A percentile compares a stretch with the other conserved stretches of the same genome.
phyloP scores from a whole-genome alignment of 1,140 invertebrate genomes.

The Aphelenchoides avenae region DNA sequence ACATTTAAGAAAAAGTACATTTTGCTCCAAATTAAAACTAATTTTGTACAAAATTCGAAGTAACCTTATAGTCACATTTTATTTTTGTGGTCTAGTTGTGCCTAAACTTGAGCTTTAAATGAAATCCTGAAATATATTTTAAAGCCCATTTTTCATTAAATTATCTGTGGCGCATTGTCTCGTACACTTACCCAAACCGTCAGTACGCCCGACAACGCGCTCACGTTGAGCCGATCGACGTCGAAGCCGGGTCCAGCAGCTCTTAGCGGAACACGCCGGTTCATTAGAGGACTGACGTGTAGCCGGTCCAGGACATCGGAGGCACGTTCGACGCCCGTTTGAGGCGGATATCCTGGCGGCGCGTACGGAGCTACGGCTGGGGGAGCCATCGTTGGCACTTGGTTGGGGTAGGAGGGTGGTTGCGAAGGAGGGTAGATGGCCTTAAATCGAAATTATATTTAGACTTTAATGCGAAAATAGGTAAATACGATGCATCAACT shows the following conservation, averaged over 20 bases:
- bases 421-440: neutral
- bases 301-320: constrained; percentile 45
- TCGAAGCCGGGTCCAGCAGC: constrained; percentile 58
- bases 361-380: constrained; percentile 7
- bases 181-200: constrained; percentile 38
- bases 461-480: neutral
- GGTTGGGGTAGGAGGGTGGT: neutral
- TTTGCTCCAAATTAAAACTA: no score
- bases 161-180: neutral
- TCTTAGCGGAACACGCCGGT: constrained; percentile 52
- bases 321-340: no score
- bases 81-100: neutral
- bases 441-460: neutral
- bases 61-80: no score
- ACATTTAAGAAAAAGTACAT: no score
- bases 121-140: neutral
- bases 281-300: constrained; percentile 54
- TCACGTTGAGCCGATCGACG: constrained; percentile 44
- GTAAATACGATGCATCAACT: neutral
- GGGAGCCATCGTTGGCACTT: constrained; percentile 14
- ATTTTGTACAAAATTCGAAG: no score
- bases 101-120: neutral
- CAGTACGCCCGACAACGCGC: constrained; percentile 48
- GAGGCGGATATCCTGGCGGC: constrained; percentile 6
- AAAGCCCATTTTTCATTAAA: neutral